Evolutionary conservation across 2,797 vertebrate genomes (phyloP).

Genomic region (Hoplostethus atlanticus): DNA sequence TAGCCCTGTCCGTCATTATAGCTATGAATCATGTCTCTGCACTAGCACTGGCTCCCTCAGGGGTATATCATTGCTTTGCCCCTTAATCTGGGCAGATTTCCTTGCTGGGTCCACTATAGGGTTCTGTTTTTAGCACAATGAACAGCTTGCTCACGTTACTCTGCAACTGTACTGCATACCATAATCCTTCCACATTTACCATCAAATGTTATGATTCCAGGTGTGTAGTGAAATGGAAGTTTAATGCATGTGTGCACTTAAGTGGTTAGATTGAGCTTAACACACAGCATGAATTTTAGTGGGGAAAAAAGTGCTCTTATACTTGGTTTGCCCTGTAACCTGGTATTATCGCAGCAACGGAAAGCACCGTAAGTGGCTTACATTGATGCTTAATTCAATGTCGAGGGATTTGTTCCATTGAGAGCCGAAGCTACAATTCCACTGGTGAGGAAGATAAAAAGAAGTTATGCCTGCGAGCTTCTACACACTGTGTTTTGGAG

Average conservation of each 20-base stretch:
- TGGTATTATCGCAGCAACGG: slow-evolving; percentile 51
- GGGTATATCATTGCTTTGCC: slow-evolving; percentile 67
- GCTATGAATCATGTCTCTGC: slow-evolving; percentile 73
- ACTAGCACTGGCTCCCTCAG: slow-evolving; percentile 54
- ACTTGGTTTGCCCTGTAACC: slow-evolving; percentile 13
- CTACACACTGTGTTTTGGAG: slow-evolving; percentile 67
- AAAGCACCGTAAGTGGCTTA: slow-evolving; percentile 54
- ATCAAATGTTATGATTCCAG: slow-evolving; percentile 63
- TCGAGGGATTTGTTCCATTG: slow-evolving; percentile 60
- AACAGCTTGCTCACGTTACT: slow-evolving; percentile 75
- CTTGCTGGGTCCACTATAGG: slow-evolving; percentile 39
- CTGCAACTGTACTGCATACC: slow-evolving; percentile 37
- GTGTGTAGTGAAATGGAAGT: slow-evolving; percentile 59
- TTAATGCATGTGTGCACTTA: slow-evolving; percentile 36
- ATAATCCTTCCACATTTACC: slow-evolving; percentile 60
- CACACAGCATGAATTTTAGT: slow-evolving; percentile 35
- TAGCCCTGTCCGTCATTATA: slow-evolving; percentile 77
- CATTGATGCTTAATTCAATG: slow-evolving; percentile 61
- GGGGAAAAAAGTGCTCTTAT: slow-evolving; percentile 6
- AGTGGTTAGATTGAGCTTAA: slow-evolving; percentile 43
- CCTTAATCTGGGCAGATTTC: slow-evolving; percentile 77
- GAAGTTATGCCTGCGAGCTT: slow-evolving; percentile 52
- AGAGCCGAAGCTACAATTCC: slow-evolving; percentile 44
- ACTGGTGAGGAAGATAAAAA: slow-evolving; percentile 60
- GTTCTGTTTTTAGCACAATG: slow-evolving; percentile 72